These are phyloP conservation scores for Dicentrarchus labrax DNA, from an alignment of 2,113 vertebrate genomes.

Conservation along the genomic window DNA sequence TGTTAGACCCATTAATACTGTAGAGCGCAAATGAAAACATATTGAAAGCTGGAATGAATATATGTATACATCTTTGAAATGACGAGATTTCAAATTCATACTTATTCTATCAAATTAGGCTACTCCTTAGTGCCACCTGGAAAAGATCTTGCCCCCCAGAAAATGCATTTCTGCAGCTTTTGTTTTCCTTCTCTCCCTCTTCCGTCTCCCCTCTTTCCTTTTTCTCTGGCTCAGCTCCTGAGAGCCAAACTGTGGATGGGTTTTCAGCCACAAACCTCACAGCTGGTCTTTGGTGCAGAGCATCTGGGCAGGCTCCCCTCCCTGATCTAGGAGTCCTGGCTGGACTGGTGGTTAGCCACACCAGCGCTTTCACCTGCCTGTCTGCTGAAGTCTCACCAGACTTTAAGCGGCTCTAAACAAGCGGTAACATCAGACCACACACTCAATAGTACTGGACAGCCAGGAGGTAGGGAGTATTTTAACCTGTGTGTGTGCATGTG, in stretches of 20 bases:
- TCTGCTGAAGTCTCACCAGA: constrained; percentile 48
- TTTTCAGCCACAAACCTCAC: constrained; percentile 71
- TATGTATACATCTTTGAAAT: not conserved
- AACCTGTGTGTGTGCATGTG: constrained; percentile 6
- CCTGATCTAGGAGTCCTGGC: constrained; percentile 53
- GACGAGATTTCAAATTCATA: not conserved
- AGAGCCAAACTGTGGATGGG: constrained; percentile 48
- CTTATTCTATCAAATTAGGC: constrained; percentile 2
- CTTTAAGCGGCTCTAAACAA: constrained; percentile 55
- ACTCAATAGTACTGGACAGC: constrained; percentile 53
- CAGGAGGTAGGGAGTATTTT: constrained; percentile 57
- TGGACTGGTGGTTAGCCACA: constrained; percentile 71
- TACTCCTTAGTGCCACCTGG: constrained; percentile 20
- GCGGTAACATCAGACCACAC: constrained; percentile 67
- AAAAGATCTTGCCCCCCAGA: constrained; percentile 13
- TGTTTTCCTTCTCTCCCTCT: constrained; percentile 43
- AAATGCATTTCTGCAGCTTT: constrained; percentile 43
- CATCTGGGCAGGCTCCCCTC: constrained; percentile 59
- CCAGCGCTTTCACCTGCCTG: constrained; percentile 68
- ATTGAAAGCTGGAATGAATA: not conserved
- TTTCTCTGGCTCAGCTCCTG: constrained; percentile 36
- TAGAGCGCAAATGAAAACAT: not conserved
- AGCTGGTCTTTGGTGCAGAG: constrained; percentile 62
- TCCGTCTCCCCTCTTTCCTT: constrained; percentile 14
- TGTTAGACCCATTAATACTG: constrained; percentile 6